These are phyloP conservation scores for Danio tinwini DNA, from an alignment of 2,797 vertebrate species.

Conservation along the genomic window DNA sequence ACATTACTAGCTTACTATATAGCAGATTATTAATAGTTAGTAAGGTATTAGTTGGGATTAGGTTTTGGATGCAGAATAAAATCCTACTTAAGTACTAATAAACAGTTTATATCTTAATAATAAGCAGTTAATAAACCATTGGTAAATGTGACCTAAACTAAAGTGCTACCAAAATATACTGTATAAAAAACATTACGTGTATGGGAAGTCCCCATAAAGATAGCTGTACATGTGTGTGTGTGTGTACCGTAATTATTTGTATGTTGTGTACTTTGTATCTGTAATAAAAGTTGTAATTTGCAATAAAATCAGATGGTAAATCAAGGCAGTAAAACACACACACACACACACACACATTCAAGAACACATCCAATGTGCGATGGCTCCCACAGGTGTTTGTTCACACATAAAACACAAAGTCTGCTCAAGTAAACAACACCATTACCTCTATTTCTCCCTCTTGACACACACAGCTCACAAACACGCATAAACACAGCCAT, in stretches of 20 bases:
- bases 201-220: neutral
- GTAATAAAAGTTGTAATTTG: neutral
- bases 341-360: neutral
- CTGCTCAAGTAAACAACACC: constrained; percentile 5
- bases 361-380: neutral
- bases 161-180: too few species aligned
- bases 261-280: neutral
- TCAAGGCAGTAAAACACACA: constrained; percentile 5
- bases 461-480: neutral
- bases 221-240: neutral
- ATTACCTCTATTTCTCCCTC: neutral
- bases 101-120: too few species aligned
- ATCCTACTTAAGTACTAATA: too few species aligned
- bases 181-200: neutral
- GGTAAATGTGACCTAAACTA: too few species aligned
- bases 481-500: neutral
- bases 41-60: too few species aligned
- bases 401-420: neutral
- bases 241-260: neutral
- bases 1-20: too few species aligned
- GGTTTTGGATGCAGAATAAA: too few species aligned
- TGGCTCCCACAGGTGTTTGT: neutral
- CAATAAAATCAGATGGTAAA: constrained; percentile 2
- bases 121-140: too few species aligned
- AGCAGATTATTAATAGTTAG: too few species aligned